Evolutionary conservation across 1,140 invertebrate genomes (phyloP), one percentile per base, ranked within the genome.

Genomic region (Bombus waltoni): DNA sequence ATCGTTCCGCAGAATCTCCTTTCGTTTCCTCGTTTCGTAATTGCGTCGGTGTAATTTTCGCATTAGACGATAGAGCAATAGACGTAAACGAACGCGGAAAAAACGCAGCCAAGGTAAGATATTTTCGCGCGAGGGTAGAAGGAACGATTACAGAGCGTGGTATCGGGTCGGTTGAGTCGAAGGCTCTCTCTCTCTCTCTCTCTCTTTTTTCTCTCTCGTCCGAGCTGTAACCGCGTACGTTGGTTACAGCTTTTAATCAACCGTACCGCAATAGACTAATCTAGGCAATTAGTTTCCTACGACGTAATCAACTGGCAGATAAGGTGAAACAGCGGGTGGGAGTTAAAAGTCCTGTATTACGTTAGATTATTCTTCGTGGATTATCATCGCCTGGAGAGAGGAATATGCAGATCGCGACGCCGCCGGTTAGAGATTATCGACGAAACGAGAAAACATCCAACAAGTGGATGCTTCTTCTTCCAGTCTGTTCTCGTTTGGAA

Each of bases 261-360:
- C 62, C 79, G 73, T 38, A 47, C 80, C 79, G 85, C 85, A 86
- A 81, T 77, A 86, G 72, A 40, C 73, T 83, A 86, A 86, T 86
- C 80, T 86, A 83, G 73, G 85, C 85, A 86, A 86, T 86, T 86
- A 83, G 80, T 86, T 83, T 71, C 38, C 53, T 76, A 83, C 85
- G 73, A 74, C 80, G 73, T 86, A 86, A 83, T 83, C 80, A 76
- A 4, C 65, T 62, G 62, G 18, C 40, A 86, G 85, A 86, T 83
- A 86, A 86, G 80, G 80, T 75, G 85, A 75, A 83, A 74, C 62
- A 40, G 42, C 47, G 80, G 65, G 84, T 81, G 84, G 78, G 84
- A 81, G 79, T 86, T 82, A 80, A 81, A 82, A 82, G 72, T 82
- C 59, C 79, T 71, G 80, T 76, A 77, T 86, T 81, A 86, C 84